Percentiles rank a stretch among this genome's conserved stretches.
Evolutionary conservation across 2,888 invertebrate genomes (phyloP).

Genomic region (Scrobipalpa atriplicella): DNA sequence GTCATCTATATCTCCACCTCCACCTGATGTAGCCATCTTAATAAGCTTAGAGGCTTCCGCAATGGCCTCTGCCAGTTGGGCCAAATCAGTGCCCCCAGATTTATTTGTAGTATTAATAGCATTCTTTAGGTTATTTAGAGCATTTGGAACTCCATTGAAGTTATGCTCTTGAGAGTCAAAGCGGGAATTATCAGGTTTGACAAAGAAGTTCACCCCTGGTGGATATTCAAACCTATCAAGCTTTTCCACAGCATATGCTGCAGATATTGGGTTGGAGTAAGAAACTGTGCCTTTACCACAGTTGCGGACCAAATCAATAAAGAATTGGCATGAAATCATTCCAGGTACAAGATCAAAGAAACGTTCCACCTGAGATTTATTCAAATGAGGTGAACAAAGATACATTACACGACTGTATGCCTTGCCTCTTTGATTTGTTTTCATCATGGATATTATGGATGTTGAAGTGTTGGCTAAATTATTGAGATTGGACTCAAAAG

Average conservation of each 20-base stretch:
- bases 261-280: conserved; percentile 68
- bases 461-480: conserved; percentile 50
- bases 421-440: conserved; percentile 62
- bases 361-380: conserved; percentile 90
- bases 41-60: conserved; percentile 90
- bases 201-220: conserved; percentile 91
- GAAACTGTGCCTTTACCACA: conserved; percentile 69
- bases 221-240: conserved; percentile 96
- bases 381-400: conserved; percentile 87
- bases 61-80: conserved; percentile 87
- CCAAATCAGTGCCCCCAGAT: conserved; percentile 78
- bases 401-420: conserved; percentile 86
- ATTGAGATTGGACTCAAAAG: conserved; percentile 64
- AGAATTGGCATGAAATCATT: conserved; percentile 66
- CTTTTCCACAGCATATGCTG: conserved; percentile 90
- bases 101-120: conserved; percentile 53
- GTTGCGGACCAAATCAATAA: conserved; percentile 71
- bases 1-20: conserved; percentile 51
- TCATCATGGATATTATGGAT: conserved; percentile 58
- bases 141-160: conserved; percentile 53
- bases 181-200: conserved; percentile 83
- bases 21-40: conserved; percentile 83
- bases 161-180: conserved; percentile 51
- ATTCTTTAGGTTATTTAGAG: conserved; percentile 56
- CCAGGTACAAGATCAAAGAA: conserved; percentile 93